These are phyloP conservation scores for Torymus auratus DNA, from an alignment of 2,888 invertebrate genomes.

Conservation along the genomic window DNA sequence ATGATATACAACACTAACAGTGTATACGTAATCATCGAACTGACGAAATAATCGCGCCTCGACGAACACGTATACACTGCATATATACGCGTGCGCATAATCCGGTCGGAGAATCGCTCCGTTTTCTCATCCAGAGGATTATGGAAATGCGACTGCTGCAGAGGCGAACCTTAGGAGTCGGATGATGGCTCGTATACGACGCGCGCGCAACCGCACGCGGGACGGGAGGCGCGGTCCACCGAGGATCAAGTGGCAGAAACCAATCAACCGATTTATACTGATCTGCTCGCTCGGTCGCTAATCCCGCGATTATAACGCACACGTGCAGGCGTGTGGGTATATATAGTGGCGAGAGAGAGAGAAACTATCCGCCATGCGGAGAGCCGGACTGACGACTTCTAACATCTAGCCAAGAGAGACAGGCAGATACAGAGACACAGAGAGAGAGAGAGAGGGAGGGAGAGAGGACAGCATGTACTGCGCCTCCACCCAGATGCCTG, in stretches of 20 bases:
- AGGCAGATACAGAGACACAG: no score
- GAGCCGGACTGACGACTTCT: no score
- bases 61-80: not conserved
- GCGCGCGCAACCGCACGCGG: constrained; percentile 24
- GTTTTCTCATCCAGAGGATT: constrained; percentile 29
- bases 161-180: constrained; percentile 34
- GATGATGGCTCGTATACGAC: constrained; percentile 2
- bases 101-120: constrained; percentile 4
- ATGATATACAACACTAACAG: not conserved
- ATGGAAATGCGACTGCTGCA: constrained; percentile 41
- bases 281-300: constrained; percentile 66
- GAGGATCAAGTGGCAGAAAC: constrained; percentile 70
- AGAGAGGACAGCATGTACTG: no score
- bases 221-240: not conserved
- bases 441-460: no score
- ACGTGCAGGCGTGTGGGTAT: constrained; percentile 16
- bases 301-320: constrained; percentile 70
- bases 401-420: no score
- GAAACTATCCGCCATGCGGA: no score
- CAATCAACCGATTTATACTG: constrained; percentile 73
- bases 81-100: constrained; percentile 1
- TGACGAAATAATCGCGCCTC: not conserved
- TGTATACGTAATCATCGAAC: not conserved
- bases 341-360: not conserved
- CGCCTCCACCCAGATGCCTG: not conserved